These are phyloP conservation scores for Diabrotica undecimpunctata DNA, from an alignment of 1,140 invertebrate genomes.

Conservation along the genomic window DNA sequence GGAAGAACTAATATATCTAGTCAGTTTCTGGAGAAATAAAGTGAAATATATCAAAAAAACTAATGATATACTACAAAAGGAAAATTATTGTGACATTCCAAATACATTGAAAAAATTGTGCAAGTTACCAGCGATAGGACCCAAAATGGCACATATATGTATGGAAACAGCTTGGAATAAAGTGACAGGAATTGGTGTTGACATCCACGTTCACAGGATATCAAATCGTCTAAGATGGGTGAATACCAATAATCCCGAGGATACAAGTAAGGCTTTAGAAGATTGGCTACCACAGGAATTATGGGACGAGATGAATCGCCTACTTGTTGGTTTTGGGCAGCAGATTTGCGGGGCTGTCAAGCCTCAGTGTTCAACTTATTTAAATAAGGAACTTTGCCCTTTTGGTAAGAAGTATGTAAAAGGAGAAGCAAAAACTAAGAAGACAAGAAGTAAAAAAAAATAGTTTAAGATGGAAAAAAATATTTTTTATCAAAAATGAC, in stretches of 20 bases:
- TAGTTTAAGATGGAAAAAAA: background rate
- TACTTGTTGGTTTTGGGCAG: slow-evolving; percentile 96
- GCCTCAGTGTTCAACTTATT: slow-evolving; percentile 78
- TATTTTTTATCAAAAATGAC: background rate
- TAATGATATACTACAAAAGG: slow-evolving; percentile 71
- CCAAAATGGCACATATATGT: slow-evolving; percentile 96
- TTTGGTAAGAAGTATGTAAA: slow-evolving; percentile 47
- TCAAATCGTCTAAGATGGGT: slow-evolving; percentile 85
- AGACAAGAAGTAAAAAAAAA: slow-evolving; percentile 4
- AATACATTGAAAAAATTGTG: slow-evolving; percentile 75
- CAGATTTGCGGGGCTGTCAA: slow-evolving; percentile 78
- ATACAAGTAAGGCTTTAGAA: slow-evolving; percentile 80
- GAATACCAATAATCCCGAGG: slow-evolving; percentile 79
- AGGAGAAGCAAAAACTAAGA: slow-evolving; percentile 17
- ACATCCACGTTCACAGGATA: slow-evolving; percentile 97
- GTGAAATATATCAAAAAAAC: slow-evolving; percentile 87
- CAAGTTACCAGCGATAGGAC: slow-evolving; percentile 88
- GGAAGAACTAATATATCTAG: slow-evolving; percentile 85
- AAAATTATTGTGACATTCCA: slow-evolving; percentile 88
- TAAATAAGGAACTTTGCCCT: slow-evolving; percentile 84
- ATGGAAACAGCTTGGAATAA: slow-evolving; percentile 91
- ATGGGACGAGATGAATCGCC: slow-evolving; percentile 88
- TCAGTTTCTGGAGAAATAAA: slow-evolving; percentile 82
- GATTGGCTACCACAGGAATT: slow-evolving; percentile 80
- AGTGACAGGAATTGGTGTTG: slow-evolving; percentile 87